Percentiles rank a stretch among this genome's conserved stretches.
Evolutionary conservation across 2,797 vertebrate species (phyloP).

Genomic region (Notoglanidium macrostoma): DNA sequence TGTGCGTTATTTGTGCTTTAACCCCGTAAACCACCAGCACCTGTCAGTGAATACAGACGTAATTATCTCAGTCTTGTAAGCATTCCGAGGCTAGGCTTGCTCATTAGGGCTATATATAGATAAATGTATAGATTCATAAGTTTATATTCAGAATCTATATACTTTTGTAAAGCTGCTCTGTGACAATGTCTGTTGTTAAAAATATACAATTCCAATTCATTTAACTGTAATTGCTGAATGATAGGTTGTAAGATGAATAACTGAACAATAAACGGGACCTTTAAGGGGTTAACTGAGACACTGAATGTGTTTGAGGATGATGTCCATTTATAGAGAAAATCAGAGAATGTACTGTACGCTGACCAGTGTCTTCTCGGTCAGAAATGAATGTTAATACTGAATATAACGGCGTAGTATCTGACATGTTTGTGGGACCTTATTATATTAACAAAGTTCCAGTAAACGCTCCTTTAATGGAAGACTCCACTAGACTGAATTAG

Average conservation of each 20-base stretch:
- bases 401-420: neutral
- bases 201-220: neutral
- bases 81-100: no score
- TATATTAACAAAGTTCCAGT: neutral
- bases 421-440: slow-evolving; percentile 8
- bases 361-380: neutral
- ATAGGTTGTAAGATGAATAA: neutral
- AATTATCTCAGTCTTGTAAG: neutral
- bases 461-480: neutral
- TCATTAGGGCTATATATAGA: no score
- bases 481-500: neutral
- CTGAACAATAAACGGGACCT: neutral
- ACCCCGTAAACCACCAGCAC: neutral
- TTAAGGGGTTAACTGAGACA: slow-evolving; percentile 2
- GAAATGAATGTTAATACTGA: slow-evolving; percentile 14
- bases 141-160: no score
- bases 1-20: neutral
- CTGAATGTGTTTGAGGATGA: slow-evolving; percentile 27
- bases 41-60: neutral
- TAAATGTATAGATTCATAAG: no score
- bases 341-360: neutral
- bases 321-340: slow-evolving; percentile 35
- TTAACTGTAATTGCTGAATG: slow-evolving; percentile 1
- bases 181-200: no score
- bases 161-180: no score